Percentiles rank a stretch among this genome's conserved stretches.
Conservation (phyloP, 2,797 vertebrate genomes). For the Phrynocephalus guinanensis region DNA sequence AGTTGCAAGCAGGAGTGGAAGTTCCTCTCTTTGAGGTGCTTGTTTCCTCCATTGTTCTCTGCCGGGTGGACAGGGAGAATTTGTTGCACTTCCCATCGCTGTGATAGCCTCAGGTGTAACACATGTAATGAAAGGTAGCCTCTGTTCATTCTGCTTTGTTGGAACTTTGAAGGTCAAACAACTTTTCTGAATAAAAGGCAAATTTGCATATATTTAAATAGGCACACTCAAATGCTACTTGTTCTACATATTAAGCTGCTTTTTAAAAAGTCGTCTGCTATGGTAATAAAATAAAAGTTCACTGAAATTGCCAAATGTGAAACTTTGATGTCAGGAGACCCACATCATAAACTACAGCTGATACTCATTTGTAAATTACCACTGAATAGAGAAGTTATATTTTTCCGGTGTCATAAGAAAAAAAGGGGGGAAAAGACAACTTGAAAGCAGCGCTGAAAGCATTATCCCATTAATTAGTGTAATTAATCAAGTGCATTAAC, state of each 20-base stretch:
- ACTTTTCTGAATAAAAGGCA: conserved; percentile 23
- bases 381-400: conserved; percentile 33
- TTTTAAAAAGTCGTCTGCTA: conserved; percentile 10
- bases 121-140: neutral
- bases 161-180: neutral
- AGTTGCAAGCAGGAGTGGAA: neutral
- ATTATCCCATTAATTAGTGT: conserved; percentile 42
- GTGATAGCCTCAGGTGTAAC: neutral
- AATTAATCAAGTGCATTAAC: conserved; percentile 43
- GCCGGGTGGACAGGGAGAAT: neutral
- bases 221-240: neutral
- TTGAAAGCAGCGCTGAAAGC: conserved; percentile 41
- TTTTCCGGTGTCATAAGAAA: conserved; percentile 24
- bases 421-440: conserved; percentile 4
- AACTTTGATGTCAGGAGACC: conserved; percentile 28
- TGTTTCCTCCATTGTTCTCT: neutral
- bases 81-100: neutral
- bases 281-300: conserved; percentile 38
- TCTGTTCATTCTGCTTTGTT: neutral
- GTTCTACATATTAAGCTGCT: conserved; percentile 15
- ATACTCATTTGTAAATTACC: conserved; percentile 30
- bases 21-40: neutral
- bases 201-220: conserved; percentile 31
- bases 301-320: conserved; percentile 27
- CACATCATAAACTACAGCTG: conserved; percentile 30